phyloP scores from a whole-genome alignment of 1,140 invertebrate genomes.

The Scylla paramamosain region DNA sequence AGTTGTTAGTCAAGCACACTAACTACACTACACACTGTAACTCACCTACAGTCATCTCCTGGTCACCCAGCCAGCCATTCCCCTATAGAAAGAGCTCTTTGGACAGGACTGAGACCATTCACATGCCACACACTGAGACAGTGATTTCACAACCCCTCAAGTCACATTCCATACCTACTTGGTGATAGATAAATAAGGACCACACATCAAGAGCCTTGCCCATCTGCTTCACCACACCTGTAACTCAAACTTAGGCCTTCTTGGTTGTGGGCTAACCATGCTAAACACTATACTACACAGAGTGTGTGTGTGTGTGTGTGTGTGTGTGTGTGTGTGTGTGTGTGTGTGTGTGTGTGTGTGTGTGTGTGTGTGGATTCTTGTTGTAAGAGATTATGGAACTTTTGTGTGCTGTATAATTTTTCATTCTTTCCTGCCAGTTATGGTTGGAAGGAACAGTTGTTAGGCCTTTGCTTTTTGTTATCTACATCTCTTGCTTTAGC shows the following conservation, averaged over 20 bases:
- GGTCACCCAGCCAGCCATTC: no score
- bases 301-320: constrained; percentile 20
- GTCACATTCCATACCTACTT: no score
- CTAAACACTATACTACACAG: no score
- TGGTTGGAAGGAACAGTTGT: not conserved
- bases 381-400: not conserved
- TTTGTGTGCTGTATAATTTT: not conserved
- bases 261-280: no score
- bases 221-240: no score
- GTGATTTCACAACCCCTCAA: not conserved
- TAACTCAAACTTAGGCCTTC: not conserved
- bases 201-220: no score
- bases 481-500: not conserved
- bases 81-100: not conserved
- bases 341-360: constrained; percentile 20
- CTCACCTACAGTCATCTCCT: not conserved
- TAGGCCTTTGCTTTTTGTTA: not conserved
- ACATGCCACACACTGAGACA: not conserved
- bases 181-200: no score
- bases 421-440: not conserved
- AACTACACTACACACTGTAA: not conserved
- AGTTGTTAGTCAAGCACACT: not conserved
- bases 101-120: not conserved
- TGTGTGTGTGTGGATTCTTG: constrained; percentile 18
- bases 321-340: constrained; percentile 20